Base-by-base conservation (phyloP, 37 sponge, comb jelly and placozoan species). In the Eunapius fragilis region DNA sequence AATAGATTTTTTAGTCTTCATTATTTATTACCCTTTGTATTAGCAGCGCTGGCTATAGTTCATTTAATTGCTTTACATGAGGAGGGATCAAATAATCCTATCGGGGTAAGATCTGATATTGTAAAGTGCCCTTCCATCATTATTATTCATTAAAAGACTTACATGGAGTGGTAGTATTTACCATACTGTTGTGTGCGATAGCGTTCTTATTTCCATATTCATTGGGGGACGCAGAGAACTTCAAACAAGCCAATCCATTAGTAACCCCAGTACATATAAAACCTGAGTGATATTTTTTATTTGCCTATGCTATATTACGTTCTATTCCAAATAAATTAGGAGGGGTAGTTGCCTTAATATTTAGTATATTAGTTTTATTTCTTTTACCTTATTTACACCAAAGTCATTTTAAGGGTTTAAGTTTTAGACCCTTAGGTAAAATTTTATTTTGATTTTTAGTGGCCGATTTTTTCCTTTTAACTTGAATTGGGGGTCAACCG, bases 261-360 rank as follows among this genome's bases (percentile, higher is more conserved):
- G 94, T 90, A 28, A 88, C 94, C n/a, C 94, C 94, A 2, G 86
- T 47, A 26, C 94, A 94, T 87, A 94, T 94, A 47, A 84, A 85
- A 58, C 91, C 94, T 13, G 91, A 94, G 75, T 94, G 94, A 68
- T 94, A 94, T 81, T 87, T 90, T 84, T 76, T 94, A 81, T 94
- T 87, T 94, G 88, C 88, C 67, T 93, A 93, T 87, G 90, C 91
- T 67, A 93, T 93, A 35, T 83, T 93, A 80, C 94, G 94, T 35
- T 89, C 91, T 78, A 94, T 94, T 26, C 94, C 91, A 23, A 94
- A 90, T 90, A 94, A 90, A 82, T 82, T 90, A 58, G 94, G 91
- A 9, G 88, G 94, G n/a, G 94, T 90, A 28, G 67, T 87, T 10
- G 91, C 91, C 14, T 90, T 93, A 84, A 34, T 81, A 24, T 58